A percentile compares a stretch with the other conserved stretches of the same genome.
Conservation (phyloP, 2,797 vertebrate species). For the Enteromius afrohamiltoni region DNA sequence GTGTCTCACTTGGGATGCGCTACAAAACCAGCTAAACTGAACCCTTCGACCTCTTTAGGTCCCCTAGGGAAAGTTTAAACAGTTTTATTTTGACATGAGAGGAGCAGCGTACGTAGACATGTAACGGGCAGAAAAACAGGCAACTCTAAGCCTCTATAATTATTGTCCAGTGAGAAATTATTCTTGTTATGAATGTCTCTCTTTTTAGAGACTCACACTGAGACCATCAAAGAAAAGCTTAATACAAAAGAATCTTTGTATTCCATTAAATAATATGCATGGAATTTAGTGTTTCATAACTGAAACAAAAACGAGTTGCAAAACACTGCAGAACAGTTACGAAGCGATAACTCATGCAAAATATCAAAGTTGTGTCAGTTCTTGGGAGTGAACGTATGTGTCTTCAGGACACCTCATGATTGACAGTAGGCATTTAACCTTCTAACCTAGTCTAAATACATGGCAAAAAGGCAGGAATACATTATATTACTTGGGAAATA, state of each 20-base stretch:
- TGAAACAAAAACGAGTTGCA: neutral
- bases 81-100: slow-evolving; percentile 5
- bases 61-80: neutral
- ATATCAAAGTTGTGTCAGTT: neutral
- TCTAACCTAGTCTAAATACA: neutral
- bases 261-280: neutral
- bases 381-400: neutral
- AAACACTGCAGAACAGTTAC: neutral
- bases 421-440: neutral
- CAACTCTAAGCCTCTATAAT: neutral
- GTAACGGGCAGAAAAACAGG: slow-evolving; percentile 11
- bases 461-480: neutral
- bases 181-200: neutral
- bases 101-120: neutral
- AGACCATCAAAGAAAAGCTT: neutral
- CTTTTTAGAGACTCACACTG: neutral
- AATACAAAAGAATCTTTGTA: neutral
- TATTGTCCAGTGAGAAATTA: neutral
- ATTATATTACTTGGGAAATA: neutral
- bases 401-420: neutral
- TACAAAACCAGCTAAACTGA: slow-evolving; percentile 5
- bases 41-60: neutral
- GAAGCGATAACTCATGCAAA: slow-evolving; percentile 2
- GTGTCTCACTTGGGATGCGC: slow-evolving; percentile 21
- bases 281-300: neutral